A percentile compares a stretch with the other conserved stretches of the same genome.
These are phyloP conservation scores for Charanyca ferruginea DNA, from an alignment of 2,888 invertebrate species.

Conservation along the genomic window DNA sequence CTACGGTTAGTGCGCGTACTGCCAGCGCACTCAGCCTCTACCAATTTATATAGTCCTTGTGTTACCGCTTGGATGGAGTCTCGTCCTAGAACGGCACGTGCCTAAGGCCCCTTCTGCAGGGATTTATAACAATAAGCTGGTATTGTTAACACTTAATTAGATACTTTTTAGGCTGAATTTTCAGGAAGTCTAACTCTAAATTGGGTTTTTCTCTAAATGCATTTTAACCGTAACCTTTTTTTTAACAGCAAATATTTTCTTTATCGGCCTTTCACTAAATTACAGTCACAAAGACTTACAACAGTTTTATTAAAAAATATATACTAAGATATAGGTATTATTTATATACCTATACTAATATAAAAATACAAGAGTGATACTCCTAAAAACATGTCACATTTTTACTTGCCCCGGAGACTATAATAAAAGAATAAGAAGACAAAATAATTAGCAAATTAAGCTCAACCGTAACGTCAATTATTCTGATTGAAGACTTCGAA, in stretches of 20 bases:
- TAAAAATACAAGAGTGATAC: too few species aligned
- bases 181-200: slow-evolving; percentile 31
- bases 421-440: too few species aligned
- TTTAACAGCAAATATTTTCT: background rate
- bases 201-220: slow-evolving; percentile 23
- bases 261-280: slow-evolving; percentile 17
- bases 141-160: slow-evolving; percentile 11
- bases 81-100: slow-evolving; percentile 66
- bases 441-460: too few species aligned
- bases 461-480: too few species aligned
- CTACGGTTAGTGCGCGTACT: slow-evolving; percentile 72
- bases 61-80: slow-evolving; percentile 66
- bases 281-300: background rate
- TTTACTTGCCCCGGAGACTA: too few species aligned
- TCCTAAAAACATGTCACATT: too few species aligned
- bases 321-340: too few species aligned
- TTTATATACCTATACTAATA: too few species aligned
- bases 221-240: slow-evolving; percentile 28
- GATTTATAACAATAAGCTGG: slow-evolving; percentile 18
- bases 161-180: slow-evolving; percentile 2
- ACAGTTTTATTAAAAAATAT: too few species aligned
- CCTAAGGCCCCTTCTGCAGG: slow-evolving; percentile 49
- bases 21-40: slow-evolving; percentile 70
- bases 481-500: background rate
- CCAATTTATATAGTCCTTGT: slow-evolving; percentile 82